Evolutionary conservation across 2,113 vertebrate species (phyloP), one percentile per base, ranked within the genome.

Genomic region (Cettia cetti): DNA sequence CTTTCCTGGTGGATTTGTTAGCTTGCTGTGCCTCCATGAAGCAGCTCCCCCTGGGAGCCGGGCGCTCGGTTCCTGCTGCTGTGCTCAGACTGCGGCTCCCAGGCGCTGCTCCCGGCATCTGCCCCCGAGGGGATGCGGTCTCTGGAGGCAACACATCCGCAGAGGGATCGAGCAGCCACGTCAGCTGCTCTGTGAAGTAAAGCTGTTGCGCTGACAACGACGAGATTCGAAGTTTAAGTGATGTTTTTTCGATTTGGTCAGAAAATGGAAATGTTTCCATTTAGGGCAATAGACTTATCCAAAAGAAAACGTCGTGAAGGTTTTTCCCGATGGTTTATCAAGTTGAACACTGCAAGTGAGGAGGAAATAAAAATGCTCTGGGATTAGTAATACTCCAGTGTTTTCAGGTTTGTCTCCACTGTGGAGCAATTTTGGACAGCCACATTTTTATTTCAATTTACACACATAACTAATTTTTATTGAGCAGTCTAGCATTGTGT

Each of bases 11-110:
- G 50, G 33, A 2, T 65, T 69, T 65, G 16, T 39, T 24, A 28
- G 26, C 37, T 22, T 24, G 28, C 35, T n/a, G 42, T 30, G 28
- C 3, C 47, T 42, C 45, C 33, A 19, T 1, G 39, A 11, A 37
- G 85, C 28, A 39, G 57, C 40, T 72, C 20, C 31, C 8, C 16
- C 6, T 11, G 50, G 52, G 15, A 3, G 9, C 13, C 24, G 2
- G 5, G 7, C 47, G 7, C 61, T 11, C 7, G 1, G 4, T 18
- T 10, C 23, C 5, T 2, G 0, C 3, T 3, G 2, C 33, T 56
- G 37, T 7, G 82, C 27, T 50, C 22, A 15, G 44, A 4, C 44
- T 18, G 9, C 53, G 11, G 21, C 82, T 72, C 75, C 39, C n/a
- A 7, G 56, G 18, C 2, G 4, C 5, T 2, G 1, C 64, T 16